phyloP scores from a whole-genome alignment of 2,888 invertebrate genomes.

The Coremacera marginata region DNA sequence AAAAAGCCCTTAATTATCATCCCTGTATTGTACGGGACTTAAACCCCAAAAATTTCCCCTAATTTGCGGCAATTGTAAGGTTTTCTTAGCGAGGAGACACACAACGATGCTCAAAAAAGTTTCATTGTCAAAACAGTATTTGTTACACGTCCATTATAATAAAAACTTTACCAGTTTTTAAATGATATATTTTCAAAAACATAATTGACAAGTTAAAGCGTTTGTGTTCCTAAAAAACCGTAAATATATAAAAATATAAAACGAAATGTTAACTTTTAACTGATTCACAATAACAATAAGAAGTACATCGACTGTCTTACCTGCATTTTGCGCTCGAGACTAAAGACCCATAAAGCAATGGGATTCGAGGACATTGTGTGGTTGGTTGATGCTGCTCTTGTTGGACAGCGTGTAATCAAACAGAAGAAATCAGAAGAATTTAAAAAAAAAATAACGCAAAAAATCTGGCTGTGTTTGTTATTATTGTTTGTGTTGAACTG shows the following conservation, averaged over 20 bases:
- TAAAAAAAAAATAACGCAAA: not conserved
- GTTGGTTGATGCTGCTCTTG: not conserved
- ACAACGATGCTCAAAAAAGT: no score
- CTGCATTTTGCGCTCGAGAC: conserved; percentile 4
- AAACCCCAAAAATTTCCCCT: no score
- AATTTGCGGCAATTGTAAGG: no score
- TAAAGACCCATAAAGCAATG: not conserved
- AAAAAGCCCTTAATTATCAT: no score
- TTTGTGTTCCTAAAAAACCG: not conserved
- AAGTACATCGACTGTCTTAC: not conserved
- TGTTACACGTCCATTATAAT: not conserved
- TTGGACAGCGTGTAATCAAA: conserved; percentile 12
- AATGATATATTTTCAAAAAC: not conserved
- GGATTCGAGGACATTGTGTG: conserved; percentile 29
- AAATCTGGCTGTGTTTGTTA: not conserved
- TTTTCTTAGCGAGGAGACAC: no score
- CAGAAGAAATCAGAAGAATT: conserved; percentile 7
- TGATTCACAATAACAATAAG: conserved; percentile 11
- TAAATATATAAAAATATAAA: not conserved
- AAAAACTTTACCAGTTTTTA: not conserved
- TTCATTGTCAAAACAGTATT: no score
- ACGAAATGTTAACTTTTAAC: conserved; percentile 24
- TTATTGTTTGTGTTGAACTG: not conserved
- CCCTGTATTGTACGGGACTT: no score
- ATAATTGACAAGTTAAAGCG: conserved; percentile 17